These are phyloP conservation scores for Hydrocynus forskahlii DNA, from an alignment of 2,797 vertebrate species.

Conservation along the genomic window DNA sequence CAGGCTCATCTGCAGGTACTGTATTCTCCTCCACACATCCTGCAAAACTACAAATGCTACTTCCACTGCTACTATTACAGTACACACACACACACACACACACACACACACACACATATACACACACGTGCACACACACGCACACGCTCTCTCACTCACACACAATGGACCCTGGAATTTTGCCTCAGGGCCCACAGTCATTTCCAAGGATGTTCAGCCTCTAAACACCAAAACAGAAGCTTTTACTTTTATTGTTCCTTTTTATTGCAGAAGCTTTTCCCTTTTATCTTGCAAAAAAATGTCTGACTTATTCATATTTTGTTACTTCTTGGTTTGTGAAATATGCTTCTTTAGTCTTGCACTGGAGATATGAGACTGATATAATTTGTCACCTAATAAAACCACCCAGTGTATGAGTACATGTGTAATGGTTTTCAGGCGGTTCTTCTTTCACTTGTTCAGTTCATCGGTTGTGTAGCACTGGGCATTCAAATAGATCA, in stretches of 20 bases:
- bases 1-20: constrained; percentile 78
- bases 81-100: neutral
- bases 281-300: neutral
- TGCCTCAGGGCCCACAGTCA: neutral
- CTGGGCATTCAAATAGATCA: neutral
- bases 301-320: too few species aligned
- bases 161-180: neutral
- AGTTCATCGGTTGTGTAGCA: neutral
- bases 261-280: neutral
- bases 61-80: neutral
- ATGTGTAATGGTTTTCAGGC: neutral
- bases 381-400: too few species aligned
- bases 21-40: constrained; percentile 24
- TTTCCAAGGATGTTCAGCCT: neutral
- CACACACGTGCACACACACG: too few species aligned
- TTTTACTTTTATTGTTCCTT: neutral
- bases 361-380: neutral
- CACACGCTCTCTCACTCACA: neutral
- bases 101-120: too few species aligned
- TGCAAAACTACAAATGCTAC: constrained; percentile 1
- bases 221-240: neutral
- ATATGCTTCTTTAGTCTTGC: neutral
- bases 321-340: too few species aligned
- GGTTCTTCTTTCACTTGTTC: neutral
- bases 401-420: too few species aligned